These are phyloP conservation scores for Idaea biselata DNA, from an alignment of 2,888 invertebrate genomes.

Conservation along the genomic window DNA sequence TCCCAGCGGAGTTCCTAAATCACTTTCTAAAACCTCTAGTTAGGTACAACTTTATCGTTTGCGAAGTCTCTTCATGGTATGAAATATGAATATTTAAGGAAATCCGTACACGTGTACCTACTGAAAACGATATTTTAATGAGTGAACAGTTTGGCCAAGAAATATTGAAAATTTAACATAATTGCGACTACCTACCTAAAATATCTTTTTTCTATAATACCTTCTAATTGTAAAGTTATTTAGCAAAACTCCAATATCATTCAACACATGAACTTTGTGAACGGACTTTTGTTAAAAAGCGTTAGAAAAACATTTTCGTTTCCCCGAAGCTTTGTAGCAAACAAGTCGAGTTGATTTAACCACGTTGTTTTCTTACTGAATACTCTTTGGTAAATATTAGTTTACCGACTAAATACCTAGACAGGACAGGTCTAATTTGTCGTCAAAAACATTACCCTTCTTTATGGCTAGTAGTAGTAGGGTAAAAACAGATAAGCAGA, in stretches of 20 bases:
- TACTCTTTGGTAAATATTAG: constrained; percentile 22
- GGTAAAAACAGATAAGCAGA: too few species aligned
- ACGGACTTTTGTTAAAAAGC: background rate
- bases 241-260: too few species aligned
- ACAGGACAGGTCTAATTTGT: constrained; percentile 15
- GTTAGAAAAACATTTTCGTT: constrained; percentile 15
- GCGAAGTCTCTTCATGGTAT: constrained; percentile 28
- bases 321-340: constrained; percentile 24
- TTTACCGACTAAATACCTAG: constrained; percentile 14
- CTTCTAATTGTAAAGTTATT: background rate
- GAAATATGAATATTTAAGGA: constrained; percentile 33
- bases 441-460: background rate
- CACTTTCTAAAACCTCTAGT: constrained; percentile 25
- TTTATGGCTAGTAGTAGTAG: too few species aligned
- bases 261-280: too few species aligned
- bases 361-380: constrained; percentile 26
- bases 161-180: background rate
- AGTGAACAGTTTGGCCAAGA: background rate
- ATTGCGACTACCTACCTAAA: background rate
- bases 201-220: background rate
- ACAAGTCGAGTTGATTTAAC: constrained; percentile 29
- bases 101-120: constrained; percentile 20
- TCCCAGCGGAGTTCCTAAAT: constrained; percentile 27
- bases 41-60: constrained; percentile 25
- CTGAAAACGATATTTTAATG: constrained; percentile 19